A percentile compares a stretch with the other conserved stretches of the same genome.
phyloP scores from a whole-genome alignment of 2,797 vertebrate species.

The Synanceia verrucosa region DNA sequence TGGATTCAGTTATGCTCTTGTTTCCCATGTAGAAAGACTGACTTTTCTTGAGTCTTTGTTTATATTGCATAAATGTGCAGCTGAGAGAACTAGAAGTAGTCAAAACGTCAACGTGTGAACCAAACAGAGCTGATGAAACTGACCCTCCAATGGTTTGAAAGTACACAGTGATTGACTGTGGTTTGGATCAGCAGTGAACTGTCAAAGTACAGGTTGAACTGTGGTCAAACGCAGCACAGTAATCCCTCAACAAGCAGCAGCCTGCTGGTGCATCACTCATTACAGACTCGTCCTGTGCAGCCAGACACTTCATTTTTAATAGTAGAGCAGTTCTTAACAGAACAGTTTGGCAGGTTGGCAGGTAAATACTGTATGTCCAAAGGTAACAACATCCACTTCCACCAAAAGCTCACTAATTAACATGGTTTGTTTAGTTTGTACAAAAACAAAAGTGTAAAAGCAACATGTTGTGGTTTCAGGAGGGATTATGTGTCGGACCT shows the following conservation, averaged over 20 bases:
- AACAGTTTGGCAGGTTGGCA: not conserved
- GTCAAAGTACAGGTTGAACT: conserved; percentile 14
- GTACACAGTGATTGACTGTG: not conserved
- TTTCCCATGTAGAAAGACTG: not conserved
- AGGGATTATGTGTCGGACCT: not conserved
- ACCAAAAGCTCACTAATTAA: not conserved
- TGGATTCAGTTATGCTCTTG: not conserved
- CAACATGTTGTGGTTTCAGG: not conserved
- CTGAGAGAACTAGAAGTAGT: not conserved
- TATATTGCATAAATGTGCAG: not conserved
- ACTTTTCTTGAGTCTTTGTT: not conserved
- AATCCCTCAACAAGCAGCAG: not conserved
- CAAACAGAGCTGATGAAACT: not conserved
- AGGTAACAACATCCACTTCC: not conserved
- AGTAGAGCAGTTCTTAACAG: not conserved
- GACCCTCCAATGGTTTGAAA: conserved; percentile 8
- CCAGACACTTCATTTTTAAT: not conserved
- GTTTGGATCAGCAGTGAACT: conserved; percentile 11
- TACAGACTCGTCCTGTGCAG: not conserved
- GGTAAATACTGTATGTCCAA: not conserved
- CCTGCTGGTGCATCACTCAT: not conserved
- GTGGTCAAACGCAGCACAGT: conserved; percentile 4
- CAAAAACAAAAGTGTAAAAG: conserved; percentile 1
- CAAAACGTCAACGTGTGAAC: not conserved
- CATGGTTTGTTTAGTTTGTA: not conserved